Evolutionary conservation across 2,113 vertebrate species (phyloP).

Genomic region (Greenwoodochromis staneri): DNA sequence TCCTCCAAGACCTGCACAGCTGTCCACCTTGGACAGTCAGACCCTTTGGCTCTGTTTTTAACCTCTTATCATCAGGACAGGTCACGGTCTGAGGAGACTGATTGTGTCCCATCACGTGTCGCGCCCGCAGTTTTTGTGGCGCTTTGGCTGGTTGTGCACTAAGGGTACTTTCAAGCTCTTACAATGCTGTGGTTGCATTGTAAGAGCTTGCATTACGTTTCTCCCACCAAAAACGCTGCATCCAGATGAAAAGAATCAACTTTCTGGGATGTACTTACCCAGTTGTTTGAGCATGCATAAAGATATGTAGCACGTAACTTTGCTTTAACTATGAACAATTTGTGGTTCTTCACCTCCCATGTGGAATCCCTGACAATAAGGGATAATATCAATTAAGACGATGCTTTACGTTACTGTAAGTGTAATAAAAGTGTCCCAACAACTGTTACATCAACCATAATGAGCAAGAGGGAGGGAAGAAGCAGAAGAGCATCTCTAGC

Average conservation of each 20-base stretch:
- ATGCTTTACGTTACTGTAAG: not conserved
- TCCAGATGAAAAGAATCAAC: not conserved
- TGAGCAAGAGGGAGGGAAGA: accelerated
- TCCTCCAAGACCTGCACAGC: not conserved
- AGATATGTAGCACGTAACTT: not conserved
- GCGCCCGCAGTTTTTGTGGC: accelerated
- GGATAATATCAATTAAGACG: not conserved
- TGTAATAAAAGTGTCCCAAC: not conserved
- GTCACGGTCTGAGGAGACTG: not conserved
- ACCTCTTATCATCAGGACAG: not conserved
- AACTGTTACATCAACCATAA: not conserved
- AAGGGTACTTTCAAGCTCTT: not conserved
- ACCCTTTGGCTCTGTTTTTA: not conserved
- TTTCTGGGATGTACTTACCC: not conserved
- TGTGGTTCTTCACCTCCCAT: not conserved
- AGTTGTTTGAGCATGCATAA: accelerated
- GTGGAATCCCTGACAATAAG: accelerated
- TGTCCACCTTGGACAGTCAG: not conserved
- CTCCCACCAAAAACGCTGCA: not conserved
- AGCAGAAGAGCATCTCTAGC: not conserved
- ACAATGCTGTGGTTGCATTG: not conserved
- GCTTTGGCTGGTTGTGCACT: not conserved
- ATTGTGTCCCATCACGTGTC: not conserved
- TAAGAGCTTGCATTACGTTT: not conserved
- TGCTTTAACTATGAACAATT: not conserved